These are phyloP conservation scores for Sinonovacula constricta DNA, from an alignment of 1,140 invertebrate genomes.

Conservation along the genomic window DNA sequence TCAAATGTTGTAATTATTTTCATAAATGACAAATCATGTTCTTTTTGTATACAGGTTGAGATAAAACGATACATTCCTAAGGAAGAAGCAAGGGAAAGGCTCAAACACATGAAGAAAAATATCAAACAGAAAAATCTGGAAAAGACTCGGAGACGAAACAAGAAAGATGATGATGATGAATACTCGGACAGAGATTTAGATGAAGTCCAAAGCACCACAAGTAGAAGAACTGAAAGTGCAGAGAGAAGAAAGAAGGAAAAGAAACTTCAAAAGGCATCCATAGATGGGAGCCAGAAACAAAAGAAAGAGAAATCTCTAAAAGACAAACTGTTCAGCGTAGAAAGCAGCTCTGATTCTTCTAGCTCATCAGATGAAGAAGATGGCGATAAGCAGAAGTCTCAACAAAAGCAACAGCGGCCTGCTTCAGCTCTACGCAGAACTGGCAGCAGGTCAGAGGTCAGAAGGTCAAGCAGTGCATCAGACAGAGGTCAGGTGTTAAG, in stretches of 20 bases:
- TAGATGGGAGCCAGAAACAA: not conserved
- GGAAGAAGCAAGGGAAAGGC: constrained; percentile 41
- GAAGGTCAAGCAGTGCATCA: not conserved
- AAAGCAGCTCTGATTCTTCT: not conserved
- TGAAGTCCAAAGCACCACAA: constrained; percentile 7
- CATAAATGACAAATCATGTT: too few species aligned
- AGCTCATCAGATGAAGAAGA: constrained; percentile 7
- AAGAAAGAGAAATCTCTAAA: too few species aligned
- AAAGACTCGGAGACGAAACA: constrained; percentile 23
- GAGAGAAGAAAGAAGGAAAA: constrained; percentile 30
- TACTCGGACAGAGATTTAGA: constrained; percentile 30
- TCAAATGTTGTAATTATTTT: too few species aligned
- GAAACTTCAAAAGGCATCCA: not conserved
- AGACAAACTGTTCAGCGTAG: too few species aligned
- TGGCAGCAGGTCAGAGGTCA: not conserved
- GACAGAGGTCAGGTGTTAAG: constrained; percentile 12
- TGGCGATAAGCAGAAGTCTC: not conserved
- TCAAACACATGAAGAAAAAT: constrained; percentile 53
- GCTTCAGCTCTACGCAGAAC: not conserved
- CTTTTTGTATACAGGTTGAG: constrained; percentile 44
- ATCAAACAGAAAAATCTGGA: constrained; percentile 31
- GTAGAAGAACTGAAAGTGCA: not conserved
- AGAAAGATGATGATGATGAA: constrained; percentile 43
- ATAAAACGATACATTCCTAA: constrained; percentile 56
- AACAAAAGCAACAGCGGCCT: not conserved